These are phyloP conservation scores for Bos indicus DNA, from an alignment of 2,113 vertebrate genomes.

Conservation along the genomic window DNA sequence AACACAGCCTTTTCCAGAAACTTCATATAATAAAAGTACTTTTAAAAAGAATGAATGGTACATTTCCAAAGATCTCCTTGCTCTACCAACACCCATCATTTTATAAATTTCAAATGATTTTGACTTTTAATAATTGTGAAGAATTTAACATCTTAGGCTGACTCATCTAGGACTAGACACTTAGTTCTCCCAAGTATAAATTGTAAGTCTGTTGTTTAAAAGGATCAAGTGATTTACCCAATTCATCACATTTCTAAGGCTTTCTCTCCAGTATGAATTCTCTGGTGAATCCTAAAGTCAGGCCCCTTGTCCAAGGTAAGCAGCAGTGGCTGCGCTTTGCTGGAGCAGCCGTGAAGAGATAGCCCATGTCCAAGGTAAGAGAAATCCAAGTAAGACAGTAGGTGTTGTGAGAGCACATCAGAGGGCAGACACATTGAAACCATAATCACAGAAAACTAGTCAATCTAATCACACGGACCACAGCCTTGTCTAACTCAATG, in stretches of 20 bases:
- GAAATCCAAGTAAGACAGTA: no score
- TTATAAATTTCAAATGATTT: neutral
- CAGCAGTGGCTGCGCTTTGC: rapidly evolving
- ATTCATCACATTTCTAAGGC: neutral
- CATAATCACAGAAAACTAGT: no score
- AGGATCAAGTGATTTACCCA: neutral
- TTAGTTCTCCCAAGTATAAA: neutral
- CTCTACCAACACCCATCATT: neutral
- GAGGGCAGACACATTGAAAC: no score
- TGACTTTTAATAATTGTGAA: neutral
- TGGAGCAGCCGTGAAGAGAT: no score
- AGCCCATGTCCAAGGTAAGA: no score
- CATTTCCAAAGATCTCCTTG: neutral
- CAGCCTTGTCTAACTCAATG: no score
- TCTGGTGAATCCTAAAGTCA: neutral
- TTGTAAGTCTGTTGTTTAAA: neutral
- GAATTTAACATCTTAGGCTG: neutral
- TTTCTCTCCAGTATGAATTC: neutral
- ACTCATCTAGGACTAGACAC: neutral
- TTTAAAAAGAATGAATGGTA: neutral
- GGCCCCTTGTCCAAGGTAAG: no score
- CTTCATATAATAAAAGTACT: neutral
- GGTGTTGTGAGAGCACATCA: no score
- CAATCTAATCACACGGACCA: no score
- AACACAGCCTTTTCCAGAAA: neutral